Base-by-base conservation (phyloP, 2,888 invertebrate species). In the Atrina japonica region DNA sequence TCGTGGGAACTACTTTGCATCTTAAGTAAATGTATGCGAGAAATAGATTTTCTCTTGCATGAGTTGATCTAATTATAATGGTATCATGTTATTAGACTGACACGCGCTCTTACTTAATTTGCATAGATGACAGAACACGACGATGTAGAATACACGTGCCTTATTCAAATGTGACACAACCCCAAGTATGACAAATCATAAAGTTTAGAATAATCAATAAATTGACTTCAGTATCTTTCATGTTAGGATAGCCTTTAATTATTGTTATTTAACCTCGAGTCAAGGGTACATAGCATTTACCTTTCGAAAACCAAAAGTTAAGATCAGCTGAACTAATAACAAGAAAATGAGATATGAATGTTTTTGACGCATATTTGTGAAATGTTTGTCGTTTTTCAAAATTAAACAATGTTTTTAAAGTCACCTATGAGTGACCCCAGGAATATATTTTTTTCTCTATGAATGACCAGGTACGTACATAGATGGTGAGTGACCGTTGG, bases 41-140 rank as follows among this genome's bases (percentile, higher is more conserved):
- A 35, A 35, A 35, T 35, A 56, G 40, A 40, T 56, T 56, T 40
- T 56, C 40, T 56, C 40, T 35, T 40, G 56, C 35, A 35, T 56
- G 35, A 56, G 40, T 40, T 40, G 56, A 56, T 56, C 40, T 56
- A 56, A 56, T 56, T 56, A 56, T 56, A 25, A 56, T 35, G 56
- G 30, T 64, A 66, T 71, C 78, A 71, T 66, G 45, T 70, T 45
- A 61, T 61, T 47, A 35, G 29, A 30, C 11, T 49, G 78, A 75
- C 83, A 83, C 81, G 70, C 80, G 83, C 76, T 79, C 47, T 50
- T 25, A 50, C 52, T 77, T 81, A 69, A 84, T 84, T 84, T 83
- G 76, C 83, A 83, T 83, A 77, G 73, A 69, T 72, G 73, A 75
- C 66, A 63, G 71, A 68, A 69, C 77, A 72, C 80, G 75, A 70